Percentiles rank a stretch among this genome's conserved stretches.
These are phyloP conservation scores for Planiliza haematocheilus DNA, from an alignment of 2,113 vertebrate genomes.

Conservation along the genomic window DNA sequence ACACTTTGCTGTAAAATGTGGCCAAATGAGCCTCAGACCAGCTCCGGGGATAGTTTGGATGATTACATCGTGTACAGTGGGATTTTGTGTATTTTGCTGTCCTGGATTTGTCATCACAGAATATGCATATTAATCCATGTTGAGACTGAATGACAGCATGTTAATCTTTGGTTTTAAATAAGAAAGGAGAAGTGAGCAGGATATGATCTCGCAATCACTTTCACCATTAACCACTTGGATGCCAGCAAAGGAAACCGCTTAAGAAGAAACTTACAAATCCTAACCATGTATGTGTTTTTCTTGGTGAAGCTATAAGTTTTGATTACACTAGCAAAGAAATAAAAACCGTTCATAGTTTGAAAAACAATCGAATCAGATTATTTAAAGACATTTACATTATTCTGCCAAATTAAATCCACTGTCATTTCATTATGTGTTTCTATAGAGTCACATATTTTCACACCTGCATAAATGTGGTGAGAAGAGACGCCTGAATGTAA, in stretches of 20 bases:
- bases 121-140: neutral
- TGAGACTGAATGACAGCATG: neutral
- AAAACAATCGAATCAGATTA: neutral
- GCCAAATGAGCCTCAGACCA: conserved; percentile 1
- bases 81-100: neutral
- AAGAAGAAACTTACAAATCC: conserved; percentile 20
- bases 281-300: neutral
- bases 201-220: conserved; percentile 25
- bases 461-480: no score
- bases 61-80: neutral
- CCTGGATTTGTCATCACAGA: neutral
- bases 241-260: no score
- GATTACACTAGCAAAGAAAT: neutral
- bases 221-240: neutral
- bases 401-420: neutral
- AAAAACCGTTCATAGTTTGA: neutral
- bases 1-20: conserved; percentile 11
- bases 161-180: conserved; percentile 6
- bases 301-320: no score
- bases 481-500: no score
- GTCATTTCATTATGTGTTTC: neutral
- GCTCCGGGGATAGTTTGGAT: neutral
- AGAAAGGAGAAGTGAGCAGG: conserved; percentile 48
- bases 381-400: neutral
- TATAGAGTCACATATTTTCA: neutral